Percentiles rank a stretch among this genome's conserved stretches.
These are phyloP conservation scores for Catocala nupta DNA, from an alignment of 2,888 invertebrate species.

Conservation along the genomic window DNA sequence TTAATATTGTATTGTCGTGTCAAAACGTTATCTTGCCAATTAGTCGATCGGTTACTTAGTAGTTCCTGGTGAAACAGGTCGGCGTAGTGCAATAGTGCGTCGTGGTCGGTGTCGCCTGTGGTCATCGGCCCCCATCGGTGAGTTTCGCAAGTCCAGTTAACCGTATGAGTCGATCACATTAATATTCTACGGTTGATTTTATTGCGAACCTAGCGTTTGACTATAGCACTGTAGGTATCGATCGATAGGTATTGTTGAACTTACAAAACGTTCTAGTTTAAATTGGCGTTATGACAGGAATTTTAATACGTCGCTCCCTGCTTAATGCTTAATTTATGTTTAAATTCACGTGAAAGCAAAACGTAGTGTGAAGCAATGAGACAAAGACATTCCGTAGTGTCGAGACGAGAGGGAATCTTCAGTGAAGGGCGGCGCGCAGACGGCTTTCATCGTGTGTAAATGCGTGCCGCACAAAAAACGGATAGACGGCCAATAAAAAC, in stretches of 20 bases:
- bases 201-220: slow-evolving; percentile 76
- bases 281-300: slow-evolving; percentile 6
- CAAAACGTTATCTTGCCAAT: slow-evolving; percentile 44
- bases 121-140: slow-evolving; percentile 84
- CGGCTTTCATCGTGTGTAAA: slow-evolving; percentile 82
- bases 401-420: slow-evolving; percentile 79
- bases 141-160: slow-evolving; percentile 86
- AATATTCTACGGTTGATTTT: slow-evolving; percentile 81
- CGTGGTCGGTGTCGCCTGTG: slow-evolving; percentile 68
- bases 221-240: slow-evolving; percentile 52
- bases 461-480: slow-evolving; percentile 81
- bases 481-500: slow-evolving; percentile 85
- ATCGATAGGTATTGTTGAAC: slow-evolving; percentile 27
- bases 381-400: slow-evolving; percentile 79
- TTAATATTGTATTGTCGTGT: slow-evolving; percentile 28
- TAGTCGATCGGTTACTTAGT: slow-evolving; percentile 55
- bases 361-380: slow-evolving; percentile 57
- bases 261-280: slow-evolving; percentile 30
- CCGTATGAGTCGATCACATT: slow-evolving; percentile 81
- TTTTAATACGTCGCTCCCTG: neutral
- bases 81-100: slow-evolving; percentile 58
- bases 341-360: slow-evolving; percentile 53
- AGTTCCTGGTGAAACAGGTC: slow-evolving; percentile 61
- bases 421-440: slow-evolving; percentile 78
- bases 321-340: slow-evolving; percentile 41